Evolutionary conservation across 2,113 vertebrate species (phyloP), one percentile per base, ranked within the genome.

Genomic region (Globicephala melas): DNA sequence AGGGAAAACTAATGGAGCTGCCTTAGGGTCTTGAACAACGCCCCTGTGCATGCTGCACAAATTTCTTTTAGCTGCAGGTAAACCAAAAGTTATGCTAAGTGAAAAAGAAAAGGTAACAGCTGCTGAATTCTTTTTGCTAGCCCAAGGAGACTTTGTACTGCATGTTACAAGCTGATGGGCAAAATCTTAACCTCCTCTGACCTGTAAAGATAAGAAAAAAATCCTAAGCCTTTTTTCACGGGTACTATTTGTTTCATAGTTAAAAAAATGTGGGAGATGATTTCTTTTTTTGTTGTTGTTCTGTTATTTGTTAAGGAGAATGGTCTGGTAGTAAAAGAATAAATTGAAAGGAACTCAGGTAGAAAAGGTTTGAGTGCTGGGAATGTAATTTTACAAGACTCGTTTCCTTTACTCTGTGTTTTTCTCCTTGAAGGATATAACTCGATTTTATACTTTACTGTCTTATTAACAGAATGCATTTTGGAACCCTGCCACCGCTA

Each of bases 391-490:
- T 98, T 98, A 98, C 95, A 98, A 96, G 96, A 96, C 85, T 93
- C 71, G 79, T 97, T 96, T 95, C 97, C 97, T 90, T 92, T 92
- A 63, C 71, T 97, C 97, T 77, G 67, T 70, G 95, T 97, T 96
- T 96, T 96, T 86, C 97, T 96, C 63, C 97, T 98, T 98, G 98
- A 98, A 98, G 97, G 98, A 98, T 98, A 98, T 98, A 99, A 99
- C 98, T 98, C 0, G 97, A 98, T 98, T 99, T 99, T 98, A 98
- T 98, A 98, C 98, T 99, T 99, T 98, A 98, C 98, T 98, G 98
- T 99, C 98, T 99, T 99, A 99, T 99, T 99, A 99, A 98, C 98
- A 98, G 98, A 98, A 98, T 98, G 98, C 98, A 97, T 98, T 98
- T 98, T 99, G 99, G 99, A 99, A 98, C 97, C 95, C 98, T 98